Conservation (phyloP, 2,888 invertebrate genomes). For the Leptinotarsa haldemani region DNA sequence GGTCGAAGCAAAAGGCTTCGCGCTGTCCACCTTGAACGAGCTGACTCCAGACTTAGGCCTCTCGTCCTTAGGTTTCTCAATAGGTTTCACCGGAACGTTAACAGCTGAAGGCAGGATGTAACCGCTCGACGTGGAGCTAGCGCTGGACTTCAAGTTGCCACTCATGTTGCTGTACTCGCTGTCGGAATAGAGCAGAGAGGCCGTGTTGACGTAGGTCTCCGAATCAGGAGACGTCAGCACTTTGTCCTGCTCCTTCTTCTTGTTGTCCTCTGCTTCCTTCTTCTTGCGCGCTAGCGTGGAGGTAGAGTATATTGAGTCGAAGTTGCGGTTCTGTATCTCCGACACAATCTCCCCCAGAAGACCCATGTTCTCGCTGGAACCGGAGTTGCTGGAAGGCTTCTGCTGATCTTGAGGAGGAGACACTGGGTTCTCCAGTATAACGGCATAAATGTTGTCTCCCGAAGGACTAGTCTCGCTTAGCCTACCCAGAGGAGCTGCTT, state of each 20-base stretch:
- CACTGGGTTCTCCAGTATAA: conserved; percentile 81
- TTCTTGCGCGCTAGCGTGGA: conserved; percentile 77
- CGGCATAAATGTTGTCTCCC: conserved; percentile 85
- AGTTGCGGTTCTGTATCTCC: conserved; percentile 87
- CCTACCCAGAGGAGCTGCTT: conserved; percentile 72
- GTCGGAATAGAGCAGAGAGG: conserved; percentile 63
- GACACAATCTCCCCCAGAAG: conserved; percentile 87
- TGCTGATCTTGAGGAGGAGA: conserved; percentile 61
- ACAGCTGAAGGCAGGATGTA: conserved; percentile 80
- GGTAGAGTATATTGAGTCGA: conserved; percentile 88
- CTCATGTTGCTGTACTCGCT: conserved; percentile 74
- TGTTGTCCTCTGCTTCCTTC: conserved; percentile 66
- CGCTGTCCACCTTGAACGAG: conserved; percentile 54
- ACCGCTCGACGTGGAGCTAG: conserved; percentile 76
- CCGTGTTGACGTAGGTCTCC: conserved; percentile 74
- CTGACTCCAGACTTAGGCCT: conserved; percentile 51
- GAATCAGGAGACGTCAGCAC: conserved; percentile 50
- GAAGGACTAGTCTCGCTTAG: conserved; percentile 71
- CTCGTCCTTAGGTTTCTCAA: conserved; percentile 33
- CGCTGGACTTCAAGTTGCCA: conserved; percentile 64
- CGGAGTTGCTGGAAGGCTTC: conserved; percentile 62
- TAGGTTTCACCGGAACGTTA: conserved; percentile 70
- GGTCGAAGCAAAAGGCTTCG: conserved; percentile 51
- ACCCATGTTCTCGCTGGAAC: conserved; percentile 79
- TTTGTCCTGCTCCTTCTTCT: conserved; percentile 51